Conservation (phyloP, 2,888 invertebrate species). For the Chironomus tentans region DNA sequence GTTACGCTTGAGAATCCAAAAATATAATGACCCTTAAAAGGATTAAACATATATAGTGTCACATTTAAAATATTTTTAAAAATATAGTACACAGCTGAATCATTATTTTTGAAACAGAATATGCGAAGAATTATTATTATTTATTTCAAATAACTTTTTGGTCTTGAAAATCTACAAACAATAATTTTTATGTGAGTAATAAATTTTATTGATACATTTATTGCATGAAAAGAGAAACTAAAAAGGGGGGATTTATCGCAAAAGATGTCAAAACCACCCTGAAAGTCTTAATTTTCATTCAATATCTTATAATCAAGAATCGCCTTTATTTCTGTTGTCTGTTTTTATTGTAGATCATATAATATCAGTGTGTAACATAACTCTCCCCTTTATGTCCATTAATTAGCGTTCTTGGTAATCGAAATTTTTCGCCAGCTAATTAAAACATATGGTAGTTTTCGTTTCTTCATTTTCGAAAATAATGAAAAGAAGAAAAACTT, state of each 20-base stretch:
- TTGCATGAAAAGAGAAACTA: neutral
- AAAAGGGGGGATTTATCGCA: neutral
- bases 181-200: neutral
- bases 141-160: too few relatives aligned
- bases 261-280: neutral
- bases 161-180: too few relatives aligned
- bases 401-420: conserved; percentile 8
- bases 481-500: neutral
- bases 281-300: neutral
- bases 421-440: conserved; percentile 7
- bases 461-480: neutral
- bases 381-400: conserved; percentile 5
- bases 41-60: too few relatives aligned
- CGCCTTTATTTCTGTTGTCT: neutral
- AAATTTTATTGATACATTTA: neutral
- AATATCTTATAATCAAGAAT: neutral
- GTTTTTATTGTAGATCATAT: too few relatives aligned
- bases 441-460: neutral
- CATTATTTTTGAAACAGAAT: too few relatives aligned
- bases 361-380: neutral
- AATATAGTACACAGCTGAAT: too few relatives aligned
- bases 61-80: too few relatives aligned
- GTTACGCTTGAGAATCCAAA: neutral
- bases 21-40: too few relatives aligned
- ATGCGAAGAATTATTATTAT: too few relatives aligned